These are phyloP conservation scores for Philaethria dido DNA, from an alignment of 2,888 invertebrate species.

Conservation along the genomic window DNA sequence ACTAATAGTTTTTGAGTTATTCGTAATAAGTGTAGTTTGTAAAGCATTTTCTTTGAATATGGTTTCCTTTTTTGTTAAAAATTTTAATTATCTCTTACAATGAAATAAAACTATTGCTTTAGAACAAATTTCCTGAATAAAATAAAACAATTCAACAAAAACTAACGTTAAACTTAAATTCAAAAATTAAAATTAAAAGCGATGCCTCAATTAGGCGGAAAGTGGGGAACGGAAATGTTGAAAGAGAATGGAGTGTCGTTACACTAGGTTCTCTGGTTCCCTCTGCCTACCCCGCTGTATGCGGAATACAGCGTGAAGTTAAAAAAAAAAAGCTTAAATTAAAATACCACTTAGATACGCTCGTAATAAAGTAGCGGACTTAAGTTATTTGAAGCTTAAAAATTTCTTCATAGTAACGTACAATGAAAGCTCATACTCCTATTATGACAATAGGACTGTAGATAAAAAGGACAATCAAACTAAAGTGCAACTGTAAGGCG, in stretches of 20 bases:
- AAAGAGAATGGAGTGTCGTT: too few species aligned
- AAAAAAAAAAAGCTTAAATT: too few species aligned
- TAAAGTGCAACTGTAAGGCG: slow-evolving; percentile 6
- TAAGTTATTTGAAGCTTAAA: slow-evolving; percentile 13
- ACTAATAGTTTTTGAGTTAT: too few species aligned
- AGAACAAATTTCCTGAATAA: background rate
- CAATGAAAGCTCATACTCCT: slow-evolving; percentile 3
- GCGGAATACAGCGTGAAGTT: too few species aligned
- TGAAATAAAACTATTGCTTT: background rate
- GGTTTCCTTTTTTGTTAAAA: too few species aligned
- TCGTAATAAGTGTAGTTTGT: too few species aligned
- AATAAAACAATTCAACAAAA: background rate
- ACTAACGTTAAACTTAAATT: slow-evolving; percentile 7
- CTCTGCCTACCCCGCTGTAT: too few species aligned
- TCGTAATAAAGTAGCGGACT: slow-evolving; percentile 1
- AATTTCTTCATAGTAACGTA: slow-evolving; percentile 1
- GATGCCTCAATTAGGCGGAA: too few species aligned
- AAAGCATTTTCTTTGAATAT: too few species aligned
- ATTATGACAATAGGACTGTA: slow-evolving; percentile 9
- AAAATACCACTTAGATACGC: background rate
- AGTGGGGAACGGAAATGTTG: too few species aligned
- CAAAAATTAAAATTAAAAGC: too few species aligned
- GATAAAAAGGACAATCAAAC: slow-evolving; percentile 14
- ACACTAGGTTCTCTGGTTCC: too few species aligned
- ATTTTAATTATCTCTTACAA: background rate